phyloP scores from a whole-genome alignment of 2,797 vertebrate species.

The Sebastes reedi region DNA sequence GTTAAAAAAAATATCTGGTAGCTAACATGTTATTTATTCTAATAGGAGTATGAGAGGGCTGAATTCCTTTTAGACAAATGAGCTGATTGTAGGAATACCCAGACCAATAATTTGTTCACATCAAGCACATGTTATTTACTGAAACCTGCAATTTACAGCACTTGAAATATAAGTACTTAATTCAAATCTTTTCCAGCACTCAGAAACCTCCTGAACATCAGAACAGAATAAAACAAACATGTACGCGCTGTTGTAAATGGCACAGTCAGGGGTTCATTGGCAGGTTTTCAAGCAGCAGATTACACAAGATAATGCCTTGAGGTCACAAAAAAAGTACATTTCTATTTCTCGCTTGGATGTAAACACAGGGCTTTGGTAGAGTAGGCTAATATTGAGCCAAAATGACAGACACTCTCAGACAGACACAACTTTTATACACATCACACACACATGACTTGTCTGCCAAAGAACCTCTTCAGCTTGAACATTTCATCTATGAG shows the following conservation, averaged over 20 bases:
- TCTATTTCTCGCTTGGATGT: conserved; percentile 48
- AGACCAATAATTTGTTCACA: conserved; percentile 21
- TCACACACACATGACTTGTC: conserved; percentile 42
- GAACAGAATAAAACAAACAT: conserved; percentile 9
- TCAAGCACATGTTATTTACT: conserved; percentile 8
- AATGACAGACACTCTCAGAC: conserved; percentile 32
- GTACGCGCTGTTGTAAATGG: not conserved
- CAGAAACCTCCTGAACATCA: not conserved
- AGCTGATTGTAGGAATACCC: conserved; percentile 3
- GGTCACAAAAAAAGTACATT: conserved; percentile 34
- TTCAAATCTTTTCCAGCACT: not conserved
- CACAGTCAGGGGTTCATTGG: conserved; percentile 22
- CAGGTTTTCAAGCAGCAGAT: conserved; percentile 56
- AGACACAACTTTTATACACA: conserved; percentile 43
- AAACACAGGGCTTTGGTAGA: conserved; percentile 48
- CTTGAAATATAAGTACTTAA: conserved; percentile 3
- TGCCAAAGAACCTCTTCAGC: conserved; percentile 79
- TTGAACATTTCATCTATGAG: conserved; percentile 84
- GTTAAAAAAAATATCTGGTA: not conserved
- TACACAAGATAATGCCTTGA: conserved; percentile 35
- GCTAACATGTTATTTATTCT: conserved; percentile 43
- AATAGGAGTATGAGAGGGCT: conserved; percentile 14
- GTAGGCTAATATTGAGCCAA: conserved; percentile 38
- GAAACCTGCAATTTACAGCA: conserved; percentile 18
- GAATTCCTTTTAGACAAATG: conserved; percentile 15